A percentile compares a stretch with the other conserved stretches of the same genome.
These are phyloP conservation scores for Drosophila longiperda DNA, from an alignment of 2,888 invertebrate species.

Conservation along the genomic window DNA sequence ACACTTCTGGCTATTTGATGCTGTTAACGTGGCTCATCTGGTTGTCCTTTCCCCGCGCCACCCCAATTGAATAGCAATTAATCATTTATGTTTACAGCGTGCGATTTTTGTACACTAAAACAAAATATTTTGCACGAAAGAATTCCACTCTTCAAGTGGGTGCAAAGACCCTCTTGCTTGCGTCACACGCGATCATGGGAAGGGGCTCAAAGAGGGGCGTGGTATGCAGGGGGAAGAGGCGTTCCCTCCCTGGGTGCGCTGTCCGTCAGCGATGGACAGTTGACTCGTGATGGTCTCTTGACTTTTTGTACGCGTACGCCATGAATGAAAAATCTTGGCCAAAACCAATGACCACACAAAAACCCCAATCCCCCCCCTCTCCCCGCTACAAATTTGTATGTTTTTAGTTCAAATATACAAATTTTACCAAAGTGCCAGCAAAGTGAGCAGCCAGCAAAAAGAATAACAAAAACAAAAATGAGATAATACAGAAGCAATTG, in stretches of 20 bases:
- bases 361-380: slow-evolving; percentile 1
- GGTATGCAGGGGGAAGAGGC: neutral
- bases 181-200: slow-evolving; percentile 39
- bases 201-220: neutral
- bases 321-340: slow-evolving; percentile 78
- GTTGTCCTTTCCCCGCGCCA: slow-evolving; percentile 22
- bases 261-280: slow-evolving; percentile 25
- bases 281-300: slow-evolving; percentile 62
- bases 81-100: slow-evolving; percentile 71
- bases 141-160: slow-evolving; percentile 42
- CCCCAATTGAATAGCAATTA: slow-evolving; percentile 63
- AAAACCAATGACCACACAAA: slow-evolving; percentile 29
- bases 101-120: slow-evolving; percentile 57
- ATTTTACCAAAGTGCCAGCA: slow-evolving; percentile 58
- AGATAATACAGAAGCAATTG: slow-evolving; percentile 18
- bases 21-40: slow-evolving; percentile 36
- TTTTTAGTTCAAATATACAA: slow-evolving; percentile 75
- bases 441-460: slow-evolving; percentile 29
- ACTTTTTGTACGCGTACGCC: slow-evolving; percentile 59
- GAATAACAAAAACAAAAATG: slow-evolving; percentile 18
- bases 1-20: slow-evolving; percentile 17
- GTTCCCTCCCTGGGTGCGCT: slow-evolving; percentile 22
- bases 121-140: slow-evolving; percentile 48
- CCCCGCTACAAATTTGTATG: slow-evolving; percentile 45
- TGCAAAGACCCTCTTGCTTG: slow-evolving; percentile 10